Conservation (phyloP, 2,888 invertebrate species). For the Limnephilus lunatus region DNA sequence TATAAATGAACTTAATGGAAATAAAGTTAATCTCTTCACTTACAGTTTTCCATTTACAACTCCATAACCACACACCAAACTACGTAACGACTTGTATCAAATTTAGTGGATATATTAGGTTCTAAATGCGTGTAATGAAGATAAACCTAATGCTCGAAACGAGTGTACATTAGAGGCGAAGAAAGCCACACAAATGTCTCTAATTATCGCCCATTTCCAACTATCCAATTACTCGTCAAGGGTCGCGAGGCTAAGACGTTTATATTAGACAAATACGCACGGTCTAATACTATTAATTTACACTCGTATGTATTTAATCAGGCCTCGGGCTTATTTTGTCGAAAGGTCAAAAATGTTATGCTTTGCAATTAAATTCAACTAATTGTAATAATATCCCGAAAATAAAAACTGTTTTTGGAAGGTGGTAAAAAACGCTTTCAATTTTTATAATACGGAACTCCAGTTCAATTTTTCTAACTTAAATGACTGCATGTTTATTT, state of each 20-base stretch:
- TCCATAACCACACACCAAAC: not conserved
- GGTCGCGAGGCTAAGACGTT: not conserved
- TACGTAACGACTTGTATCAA: not conserved
- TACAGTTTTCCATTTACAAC: not conserved
- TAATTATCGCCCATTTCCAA: not conserved
- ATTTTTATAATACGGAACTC: too few relatives aligned
- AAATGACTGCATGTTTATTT: too few relatives aligned
- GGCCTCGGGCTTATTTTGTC: too few relatives aligned
- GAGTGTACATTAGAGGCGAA: not conserved
- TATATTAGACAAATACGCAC: not conserved
- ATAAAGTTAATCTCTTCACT: not conserved
- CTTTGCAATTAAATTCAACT: too few relatives aligned
- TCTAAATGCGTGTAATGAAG: not conserved
- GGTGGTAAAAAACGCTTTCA: too few relatives aligned
- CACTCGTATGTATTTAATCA: too few relatives aligned
- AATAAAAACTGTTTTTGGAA: too few relatives aligned
- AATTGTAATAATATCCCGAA: too few relatives aligned
- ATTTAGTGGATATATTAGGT: not conserved
- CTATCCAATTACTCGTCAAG: not conserved
- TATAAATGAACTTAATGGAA: not conserved
- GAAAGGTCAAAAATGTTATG: too few relatives aligned
- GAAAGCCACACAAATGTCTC: conserved; percentile 9
- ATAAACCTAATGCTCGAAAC: not conserved
- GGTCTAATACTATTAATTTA: not conserved
- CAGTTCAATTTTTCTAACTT: too few relatives aligned